Base-by-base conservation (phyloP, 2,113 vertebrate genomes). In the Lophotis ruficrista region DNA sequence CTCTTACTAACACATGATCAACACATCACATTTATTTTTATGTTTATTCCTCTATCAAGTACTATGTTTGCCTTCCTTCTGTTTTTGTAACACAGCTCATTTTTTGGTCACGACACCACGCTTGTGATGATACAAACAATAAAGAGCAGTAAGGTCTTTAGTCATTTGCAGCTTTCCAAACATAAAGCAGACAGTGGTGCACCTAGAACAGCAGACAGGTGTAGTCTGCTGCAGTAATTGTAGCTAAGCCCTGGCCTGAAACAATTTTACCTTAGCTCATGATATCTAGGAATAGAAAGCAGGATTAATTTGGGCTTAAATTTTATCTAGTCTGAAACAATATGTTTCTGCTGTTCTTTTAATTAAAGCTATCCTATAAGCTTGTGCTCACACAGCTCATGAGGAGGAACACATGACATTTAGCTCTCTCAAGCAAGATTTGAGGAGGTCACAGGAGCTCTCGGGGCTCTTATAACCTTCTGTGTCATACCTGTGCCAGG, bases 191-290 rank as follows among this genome's bases (percentile, higher is more conserved):
- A 27, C 11, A 43, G 28, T 7, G 10, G 14, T 58, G 25, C 60
- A 37, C 10, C 14, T 47, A 23, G 33, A 38, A 8, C 27, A 73
- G 33, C 48, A 51, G 27, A 47, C 6, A 68, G 16, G 6, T 47
- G 10, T 30, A 53, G 23, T 38, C 41, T 3, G 0, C 43, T 72
- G 27, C 1, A 0, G 10, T 21, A 61, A n/a, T 11, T 58, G 14
- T 38, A 79, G 15, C 23, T 64, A 25, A 83, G 19, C 12, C 51
- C 14, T 79, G 61, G 2, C 14, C 38, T 72, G 35, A 82, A 88
- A 71, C 2, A 33, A 50, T 58, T 79, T 88, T 76, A 16, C 18
- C 50, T 77, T 51, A 64, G 8, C 3, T 64, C 8, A 33, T 30
- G 1, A 19, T 53, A 77, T 47, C 12, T 72, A 43, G 38, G 61